These are phyloP conservation scores for Pararge aegeria DNA, from an alignment of 1,140 invertebrate genomes.

Conservation along the genomic window DNA sequence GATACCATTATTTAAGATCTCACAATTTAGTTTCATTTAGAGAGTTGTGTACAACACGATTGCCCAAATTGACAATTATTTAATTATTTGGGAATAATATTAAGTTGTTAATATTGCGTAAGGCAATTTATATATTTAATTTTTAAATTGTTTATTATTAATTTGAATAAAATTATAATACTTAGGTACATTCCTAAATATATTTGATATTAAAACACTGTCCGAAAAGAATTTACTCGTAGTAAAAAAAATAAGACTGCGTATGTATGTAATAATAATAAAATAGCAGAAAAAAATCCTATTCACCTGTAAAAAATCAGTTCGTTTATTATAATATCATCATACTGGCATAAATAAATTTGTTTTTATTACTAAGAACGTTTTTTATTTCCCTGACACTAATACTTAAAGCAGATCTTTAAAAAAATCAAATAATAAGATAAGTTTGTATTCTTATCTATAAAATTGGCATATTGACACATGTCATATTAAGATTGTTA, in stretches of 20 bases:
- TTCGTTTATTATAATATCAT: constrained; percentile 20
- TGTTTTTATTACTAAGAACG: constrained; percentile 32
- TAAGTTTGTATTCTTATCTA: too few relatives aligned
- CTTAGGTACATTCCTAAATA: constrained; percentile 22
- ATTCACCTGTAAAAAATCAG: constrained; percentile 22
- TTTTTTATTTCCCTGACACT: background rate
- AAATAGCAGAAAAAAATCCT: constrained; percentile 29
- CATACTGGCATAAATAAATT: constrained; percentile 36
- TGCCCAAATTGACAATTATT: background rate
- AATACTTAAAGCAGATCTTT: background rate
- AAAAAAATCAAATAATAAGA: too few relatives aligned
- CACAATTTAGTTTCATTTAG: too few relatives aligned
- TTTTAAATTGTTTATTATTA: background rate
- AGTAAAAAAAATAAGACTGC: constrained; percentile 41
- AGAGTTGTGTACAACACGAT: too few relatives aligned
- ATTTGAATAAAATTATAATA: background rate
- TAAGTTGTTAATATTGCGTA: background rate
- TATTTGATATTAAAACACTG: constrained; percentile 16
- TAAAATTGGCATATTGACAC: too few relatives aligned
- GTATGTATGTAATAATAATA: constrained; percentile 31
- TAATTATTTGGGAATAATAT: background rate
- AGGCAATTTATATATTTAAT: background rate
- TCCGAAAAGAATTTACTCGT: constrained; percentile 26
- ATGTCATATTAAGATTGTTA: too few relatives aligned
- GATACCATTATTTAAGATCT: too few relatives aligned